Conservation (phyloP, 2,888 invertebrate species). For the Oxystoma pomonae region DNA sequence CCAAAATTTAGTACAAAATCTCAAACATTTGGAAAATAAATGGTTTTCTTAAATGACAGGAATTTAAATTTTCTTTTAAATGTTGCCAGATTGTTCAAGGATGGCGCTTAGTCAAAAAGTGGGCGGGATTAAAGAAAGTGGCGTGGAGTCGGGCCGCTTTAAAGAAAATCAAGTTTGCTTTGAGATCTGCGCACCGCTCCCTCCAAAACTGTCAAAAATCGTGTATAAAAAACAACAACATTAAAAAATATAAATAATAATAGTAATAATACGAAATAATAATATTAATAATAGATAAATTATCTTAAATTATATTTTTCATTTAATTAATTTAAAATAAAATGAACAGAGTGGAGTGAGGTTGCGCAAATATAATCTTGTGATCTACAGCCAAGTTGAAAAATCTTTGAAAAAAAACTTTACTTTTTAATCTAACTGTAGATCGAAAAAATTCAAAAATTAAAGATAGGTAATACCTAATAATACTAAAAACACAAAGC, state of each 20-base stretch:
- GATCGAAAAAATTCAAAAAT: no score
- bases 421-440: no score
- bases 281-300: slow-evolving; percentile 38
- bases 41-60: no score
- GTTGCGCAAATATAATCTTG: no score
- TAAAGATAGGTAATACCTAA: not conserved
- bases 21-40: no score
- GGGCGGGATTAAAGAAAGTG: not conserved
- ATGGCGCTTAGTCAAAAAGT: not conserved
- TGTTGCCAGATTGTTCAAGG: no score
- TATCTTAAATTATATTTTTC: slow-evolving; percentile 26
- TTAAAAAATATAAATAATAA: slow-evolving; percentile 43
- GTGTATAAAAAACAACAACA: slow-evolving; percentile 35
- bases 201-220: slow-evolving; percentile 12
- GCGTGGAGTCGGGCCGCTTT: not conserved
- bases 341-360: not conserved
- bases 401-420: no score
- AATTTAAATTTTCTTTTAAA: no score
- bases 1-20: no score
- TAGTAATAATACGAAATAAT: slow-evolving; percentile 32
- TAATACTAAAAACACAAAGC: no score
- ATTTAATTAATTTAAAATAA: slow-evolving; percentile 4
- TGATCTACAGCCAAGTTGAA: no score
- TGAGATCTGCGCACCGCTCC: not conserved
- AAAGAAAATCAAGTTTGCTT: not conserved